These are phyloP conservation scores for Eubasilissa regina DNA, from an alignment of 1,140 invertebrate species.

Conservation along the genomic window DNA sequence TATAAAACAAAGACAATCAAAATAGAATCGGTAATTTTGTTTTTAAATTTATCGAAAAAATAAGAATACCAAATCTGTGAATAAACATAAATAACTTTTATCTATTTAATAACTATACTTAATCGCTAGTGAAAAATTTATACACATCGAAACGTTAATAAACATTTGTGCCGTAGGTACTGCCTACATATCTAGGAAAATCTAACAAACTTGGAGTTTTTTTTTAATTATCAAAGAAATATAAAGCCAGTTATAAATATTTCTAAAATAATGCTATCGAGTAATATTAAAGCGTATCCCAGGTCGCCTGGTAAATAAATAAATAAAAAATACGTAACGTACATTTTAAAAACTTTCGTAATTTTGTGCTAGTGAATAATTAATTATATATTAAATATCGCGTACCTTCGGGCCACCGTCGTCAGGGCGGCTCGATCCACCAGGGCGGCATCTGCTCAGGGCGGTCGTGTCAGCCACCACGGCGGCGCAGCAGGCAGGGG, in stretches of 20 bases:
- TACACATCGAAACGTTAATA: conserved; percentile 35
- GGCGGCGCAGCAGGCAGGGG: conserved; percentile 52
- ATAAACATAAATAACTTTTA: no score
- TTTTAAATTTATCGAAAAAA: no score
- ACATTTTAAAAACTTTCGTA: no score
- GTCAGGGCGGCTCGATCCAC: neutral
- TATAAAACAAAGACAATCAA: no score
- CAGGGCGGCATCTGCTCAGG: conserved; percentile 44
- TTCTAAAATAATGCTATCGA: neutral
- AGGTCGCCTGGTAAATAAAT: neutral
- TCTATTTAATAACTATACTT: no score
- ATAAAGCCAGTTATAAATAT: no score
- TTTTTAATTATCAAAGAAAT: no score
- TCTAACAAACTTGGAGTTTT: no score
- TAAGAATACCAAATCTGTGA: no score
- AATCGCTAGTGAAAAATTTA: conserved; percentile 8
- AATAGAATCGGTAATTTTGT: no score
- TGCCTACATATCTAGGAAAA: no score
- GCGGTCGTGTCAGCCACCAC: conserved; percentile 59
- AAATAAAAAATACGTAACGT: neutral
- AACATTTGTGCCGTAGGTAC: neutral
- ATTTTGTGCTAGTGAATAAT: neutral
- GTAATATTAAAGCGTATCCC: neutral
- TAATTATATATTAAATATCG: no score
- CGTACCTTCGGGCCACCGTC: neutral